Percentiles rank a stretch among this genome's conserved stretches.
phyloP scores from a whole-genome alignment of 2,888 invertebrate species.

The Cantharis rustica region DNA sequence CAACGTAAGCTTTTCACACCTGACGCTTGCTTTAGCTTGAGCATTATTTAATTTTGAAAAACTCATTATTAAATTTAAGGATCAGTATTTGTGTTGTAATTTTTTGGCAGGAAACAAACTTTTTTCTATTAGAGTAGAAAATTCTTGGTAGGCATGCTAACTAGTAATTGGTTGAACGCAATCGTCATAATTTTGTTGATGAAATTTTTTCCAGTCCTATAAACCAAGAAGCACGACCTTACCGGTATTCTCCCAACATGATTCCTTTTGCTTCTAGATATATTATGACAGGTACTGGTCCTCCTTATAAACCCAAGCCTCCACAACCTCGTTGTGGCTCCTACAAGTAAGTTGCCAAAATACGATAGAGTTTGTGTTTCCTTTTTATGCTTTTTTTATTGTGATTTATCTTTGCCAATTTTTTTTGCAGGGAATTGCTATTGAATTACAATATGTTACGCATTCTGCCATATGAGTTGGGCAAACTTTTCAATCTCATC shows the following conservation, averaged over 20 bases:
- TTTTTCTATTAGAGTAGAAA: neutral
- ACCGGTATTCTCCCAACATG: neutral
- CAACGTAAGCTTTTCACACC: neutral
- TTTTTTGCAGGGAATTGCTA: conserved; percentile 78
- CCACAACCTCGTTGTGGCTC: neutral
- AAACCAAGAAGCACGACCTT: conserved; percentile 22
- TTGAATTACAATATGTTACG: conserved; percentile 94
- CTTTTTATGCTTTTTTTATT: neutral
- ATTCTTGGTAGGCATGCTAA: neutral
- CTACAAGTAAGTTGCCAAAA: neutral
- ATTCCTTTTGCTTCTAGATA: conserved; percentile 5
- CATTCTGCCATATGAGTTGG: conserved; percentile 94
- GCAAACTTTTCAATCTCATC: conserved; percentile 95
- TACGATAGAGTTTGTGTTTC: neutral
- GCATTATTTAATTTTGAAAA: neutral
- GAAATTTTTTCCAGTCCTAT: conserved; percentile 15
- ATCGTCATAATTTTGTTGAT: neutral
- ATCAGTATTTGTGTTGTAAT: neutral
- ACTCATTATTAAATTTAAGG: neutral
- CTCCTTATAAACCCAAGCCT: conserved; percentile 14
- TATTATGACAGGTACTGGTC: conserved; percentile 1
- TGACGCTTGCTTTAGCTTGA: neutral
- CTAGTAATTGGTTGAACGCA: neutral
- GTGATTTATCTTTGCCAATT: conserved; percentile 6
- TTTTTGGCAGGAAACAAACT: neutral